Evolutionary conservation across 2,113 vertebrate genomes (phyloP).

Genomic region (Tachuris rubrigastra): DNA sequence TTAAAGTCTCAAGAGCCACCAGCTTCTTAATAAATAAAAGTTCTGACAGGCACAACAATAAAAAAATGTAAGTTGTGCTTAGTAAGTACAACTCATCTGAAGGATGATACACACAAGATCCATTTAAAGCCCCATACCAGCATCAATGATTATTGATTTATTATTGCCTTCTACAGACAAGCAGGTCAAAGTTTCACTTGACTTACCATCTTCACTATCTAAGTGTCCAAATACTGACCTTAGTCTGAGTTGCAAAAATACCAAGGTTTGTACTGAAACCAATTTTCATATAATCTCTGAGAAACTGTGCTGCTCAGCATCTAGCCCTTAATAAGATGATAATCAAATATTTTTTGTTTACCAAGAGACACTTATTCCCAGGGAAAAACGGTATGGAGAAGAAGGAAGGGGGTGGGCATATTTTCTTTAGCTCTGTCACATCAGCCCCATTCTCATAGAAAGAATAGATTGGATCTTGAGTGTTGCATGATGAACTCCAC

Average conservation of each 20-base stretch:
- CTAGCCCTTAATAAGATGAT: not conserved
- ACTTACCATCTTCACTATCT: not conserved
- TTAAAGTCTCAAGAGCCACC: not conserved
- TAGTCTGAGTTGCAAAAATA: not conserved
- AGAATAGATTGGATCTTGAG: fast-evolving
- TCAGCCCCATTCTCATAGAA: not conserved
- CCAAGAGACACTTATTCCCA: not conserved
- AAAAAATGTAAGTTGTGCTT: not conserved
- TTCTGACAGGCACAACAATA: not conserved
- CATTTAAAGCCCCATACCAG: not conserved
- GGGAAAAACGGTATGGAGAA: not conserved
- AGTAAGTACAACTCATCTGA: not conserved
- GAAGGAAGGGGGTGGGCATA: not conserved
- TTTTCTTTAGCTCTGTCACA: not conserved
- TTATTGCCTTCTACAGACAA: not conserved
- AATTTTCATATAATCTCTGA: not conserved
- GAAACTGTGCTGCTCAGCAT: fast-evolving
- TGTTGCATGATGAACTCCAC: fast-evolving
- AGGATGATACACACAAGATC: not conserved
- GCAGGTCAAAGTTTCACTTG: not conserved
- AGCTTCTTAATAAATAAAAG: not conserved
- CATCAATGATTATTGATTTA: not conserved
- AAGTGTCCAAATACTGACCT: not conserved
- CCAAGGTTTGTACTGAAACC: not conserved
- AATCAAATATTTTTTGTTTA: not conserved